Base-by-base conservation (phyloP, 1,140 invertebrate species). In the Euwallacea fornicatus region DNA sequence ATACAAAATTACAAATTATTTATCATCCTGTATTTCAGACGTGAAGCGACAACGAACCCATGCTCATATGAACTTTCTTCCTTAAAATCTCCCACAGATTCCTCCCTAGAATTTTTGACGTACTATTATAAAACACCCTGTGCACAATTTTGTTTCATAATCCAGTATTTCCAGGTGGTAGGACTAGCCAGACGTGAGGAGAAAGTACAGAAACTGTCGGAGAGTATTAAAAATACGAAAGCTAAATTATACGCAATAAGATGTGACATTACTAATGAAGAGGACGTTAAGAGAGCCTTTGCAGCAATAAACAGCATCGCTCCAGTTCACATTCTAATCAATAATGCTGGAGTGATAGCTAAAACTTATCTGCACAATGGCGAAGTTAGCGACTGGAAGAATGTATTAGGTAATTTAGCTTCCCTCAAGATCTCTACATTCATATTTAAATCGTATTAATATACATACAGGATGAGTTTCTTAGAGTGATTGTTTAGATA, bases 161-260 rank as follows among this genome's bases (percentile, higher is more conserved):
- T 50, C 9, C 46, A 50, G 64, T 55, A 33, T 33, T 33, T 33
- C 21, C 21, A 77, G 74, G 91, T 93, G 7, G 85, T 92, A 0
- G 92, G 88, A 0, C 82, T 92, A 55, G 90, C 90, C 0, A 84
- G 91, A 59, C 85, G 89, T 59, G 74, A 86, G 7, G 83, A 88
- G 2, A 81, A 83, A 41, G 81, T 93, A 16, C 80, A 87, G 71
- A 81, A 84, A 70, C 41, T 76, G 13, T 54, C 72, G 0, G 60
- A 73, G 43, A 56, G 60, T 15, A 33, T 73, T 7, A 13, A 44
- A 15, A 61, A 67, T 13, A 13, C 62, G 11, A 68, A 71, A 15
- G 83, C 81, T 0, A 79, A 74, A 33, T 79, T 86, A 9, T 64
- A 77, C 42, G 77, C 81, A 7, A 70, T 75, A 4, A 78, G 79